Evolutionary conservation across 2,888 invertebrate genomes (phyloP), one percentile per base, ranked within the genome.

Genomic region (Busseola fusca): DNA sequence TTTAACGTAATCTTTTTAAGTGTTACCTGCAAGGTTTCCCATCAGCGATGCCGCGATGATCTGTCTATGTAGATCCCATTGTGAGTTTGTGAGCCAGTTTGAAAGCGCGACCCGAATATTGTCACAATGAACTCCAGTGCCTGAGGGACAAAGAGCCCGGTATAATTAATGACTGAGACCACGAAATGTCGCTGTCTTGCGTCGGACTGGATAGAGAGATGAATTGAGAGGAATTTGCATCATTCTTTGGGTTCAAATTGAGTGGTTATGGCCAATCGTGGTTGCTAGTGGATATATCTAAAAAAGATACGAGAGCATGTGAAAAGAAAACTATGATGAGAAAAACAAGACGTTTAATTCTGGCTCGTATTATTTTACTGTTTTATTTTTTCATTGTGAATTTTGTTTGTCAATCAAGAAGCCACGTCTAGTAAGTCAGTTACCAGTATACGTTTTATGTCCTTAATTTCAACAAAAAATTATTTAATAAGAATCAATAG

Each of bases 131-230:
- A 89, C 89, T 88, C 88, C 88, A 90, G 91, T 90, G 91, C 89
- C 90, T 87, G 82, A 83, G 89, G 93, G 93, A 95, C 95, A 95
- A 95, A 94, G 95, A 92, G 90, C 90, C 87, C 81, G 91, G 92
- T 92, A 95, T 95, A 95, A 95, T 95, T 95, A 95, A 95, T 95
- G 94, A 93, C 91, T 86, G 90, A 91, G 92, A 92, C 94, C 92
- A 93, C 92, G 91, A 94, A 93, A 93, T 93, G 93, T 94, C 91
- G 91, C 89, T 88, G 90, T 93, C 93, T 93, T 92, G 89, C 85
- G 88, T 84, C 87, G 87, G 87, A 76, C 80, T 56, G 89, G 74
- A 86, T 77, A 87, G 67, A 5, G 80, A 74, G 64, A 83, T 77
- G 64, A 58, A 37, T 90, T 69, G 90, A 91, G 88, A 75, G 71